A percentile compares a stretch with the other conserved stretches of the same genome.
Evolutionary conservation across 2,797 vertebrate species (phyloP).

Genomic region (Cottoperca gobio): DNA sequence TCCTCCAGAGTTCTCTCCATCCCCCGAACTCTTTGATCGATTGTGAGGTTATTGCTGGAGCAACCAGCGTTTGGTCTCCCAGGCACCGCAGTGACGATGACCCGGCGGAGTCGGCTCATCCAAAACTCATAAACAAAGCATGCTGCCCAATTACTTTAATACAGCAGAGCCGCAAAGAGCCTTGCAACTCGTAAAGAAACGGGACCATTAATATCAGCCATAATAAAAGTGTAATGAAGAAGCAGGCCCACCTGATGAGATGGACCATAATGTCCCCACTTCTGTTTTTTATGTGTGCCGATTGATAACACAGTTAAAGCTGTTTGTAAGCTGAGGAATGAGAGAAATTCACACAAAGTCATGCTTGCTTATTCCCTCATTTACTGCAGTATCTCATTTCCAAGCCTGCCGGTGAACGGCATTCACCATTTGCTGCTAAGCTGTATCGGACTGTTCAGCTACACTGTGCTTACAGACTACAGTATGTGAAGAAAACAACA

Average conservation of each 20-base stretch:
- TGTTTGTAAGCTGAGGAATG: constrained; percentile 2
- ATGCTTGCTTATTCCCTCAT: neutral
- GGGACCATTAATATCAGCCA: constrained; percentile 62
- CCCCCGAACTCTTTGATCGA: constrained; percentile 29
- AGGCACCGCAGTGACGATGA: constrained; percentile 37
- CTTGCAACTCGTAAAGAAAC: constrained; percentile 42
- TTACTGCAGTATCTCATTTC: constrained; percentile 9
- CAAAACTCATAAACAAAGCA: constrained; percentile 73
- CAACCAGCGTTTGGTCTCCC: constrained; percentile 31
- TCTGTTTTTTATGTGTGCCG: neutral
- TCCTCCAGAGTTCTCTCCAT: constrained; percentile 6
- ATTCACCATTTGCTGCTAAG: constrained; percentile 13
- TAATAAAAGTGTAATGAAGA: constrained; percentile 65
- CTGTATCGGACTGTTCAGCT: constrained; percentile 10
- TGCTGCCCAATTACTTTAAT: constrained; percentile 73
- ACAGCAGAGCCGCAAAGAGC: constrained; percentile 57
- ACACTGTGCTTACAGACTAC: constrained; percentile 14
- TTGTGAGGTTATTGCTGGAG: constrained; percentile 39
- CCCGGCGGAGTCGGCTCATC: constrained; percentile 50
- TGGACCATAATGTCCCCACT: constrained; percentile 10
- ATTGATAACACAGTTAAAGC: neutral
- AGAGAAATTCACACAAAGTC: constrained; percentile 9
- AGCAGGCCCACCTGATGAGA: constrained; percentile 25
- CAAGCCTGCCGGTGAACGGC: neutral
- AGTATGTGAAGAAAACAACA: too few species aligned